Percentiles rank a stretch among this genome's conserved stretches.
Conservation (phyloP, 2,113 vertebrate species). For the Bambusicola thoracicus region DNA sequence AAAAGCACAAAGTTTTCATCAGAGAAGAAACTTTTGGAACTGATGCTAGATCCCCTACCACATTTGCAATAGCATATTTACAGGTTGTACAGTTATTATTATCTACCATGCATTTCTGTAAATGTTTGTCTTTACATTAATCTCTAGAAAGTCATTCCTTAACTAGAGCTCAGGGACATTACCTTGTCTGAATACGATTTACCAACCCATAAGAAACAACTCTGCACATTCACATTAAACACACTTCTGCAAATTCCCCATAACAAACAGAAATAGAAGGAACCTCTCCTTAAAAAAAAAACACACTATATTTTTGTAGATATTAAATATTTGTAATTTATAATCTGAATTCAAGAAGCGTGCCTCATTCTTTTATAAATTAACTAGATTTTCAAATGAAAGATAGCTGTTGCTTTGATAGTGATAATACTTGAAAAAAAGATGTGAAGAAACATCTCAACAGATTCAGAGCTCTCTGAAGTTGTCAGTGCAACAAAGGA, state of each 20-base stretch:
- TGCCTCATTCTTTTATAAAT: background rate
- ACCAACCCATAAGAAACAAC: background rate
- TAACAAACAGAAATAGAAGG: background rate
- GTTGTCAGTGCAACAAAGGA: background rate
- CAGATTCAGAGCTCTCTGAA: background rate
- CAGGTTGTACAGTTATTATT: background rate
- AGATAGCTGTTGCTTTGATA: background rate
- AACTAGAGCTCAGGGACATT: background rate
- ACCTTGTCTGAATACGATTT: background rate
- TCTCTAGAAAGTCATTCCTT: background rate
- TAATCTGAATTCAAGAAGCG: background rate
- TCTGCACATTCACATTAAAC: background rate
- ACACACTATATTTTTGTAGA: background rate
- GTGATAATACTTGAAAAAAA: background rate
- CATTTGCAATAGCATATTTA: background rate
- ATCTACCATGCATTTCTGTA: background rate
- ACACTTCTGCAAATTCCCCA: background rate
- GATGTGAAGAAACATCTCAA: background rate
- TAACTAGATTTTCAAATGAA: background rate
- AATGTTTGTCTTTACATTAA: background rate
- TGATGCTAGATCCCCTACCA: background rate
- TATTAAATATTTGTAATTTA: background rate
- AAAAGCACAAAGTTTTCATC: background rate
- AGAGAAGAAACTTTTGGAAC: background rate
- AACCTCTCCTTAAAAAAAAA: background rate